These are phyloP conservation scores for Prunella himalayana DNA, from an alignment of 2,113 vertebrate species.

Conservation along the genomic window DNA sequence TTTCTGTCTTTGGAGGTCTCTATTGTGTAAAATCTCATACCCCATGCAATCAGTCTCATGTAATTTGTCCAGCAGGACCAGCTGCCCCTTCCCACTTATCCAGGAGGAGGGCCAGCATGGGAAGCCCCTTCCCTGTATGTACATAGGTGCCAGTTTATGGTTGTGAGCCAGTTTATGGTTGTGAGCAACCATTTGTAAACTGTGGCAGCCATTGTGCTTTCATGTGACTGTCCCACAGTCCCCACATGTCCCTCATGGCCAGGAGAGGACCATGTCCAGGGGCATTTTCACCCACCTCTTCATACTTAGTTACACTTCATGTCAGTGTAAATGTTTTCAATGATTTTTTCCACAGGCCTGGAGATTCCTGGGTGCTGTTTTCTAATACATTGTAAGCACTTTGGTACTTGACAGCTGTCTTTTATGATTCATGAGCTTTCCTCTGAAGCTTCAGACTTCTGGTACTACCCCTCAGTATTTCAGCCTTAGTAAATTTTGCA, in stretches of 20 bases:
- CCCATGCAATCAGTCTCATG: accelerated
- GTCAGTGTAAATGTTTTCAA: neutral
- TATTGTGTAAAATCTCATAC: neutral
- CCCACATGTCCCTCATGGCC: neutral
- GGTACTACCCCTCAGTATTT: neutral
- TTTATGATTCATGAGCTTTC: neutral
- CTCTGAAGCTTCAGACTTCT: neutral
- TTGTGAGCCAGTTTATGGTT: neutral
- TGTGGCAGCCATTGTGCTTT: neutral
- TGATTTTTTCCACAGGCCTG: neutral
- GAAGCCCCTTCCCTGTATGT: neutral
- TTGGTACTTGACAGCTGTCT: neutral
- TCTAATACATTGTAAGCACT: neutral
- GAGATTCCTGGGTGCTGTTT: neutral
- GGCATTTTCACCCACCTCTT: neutral
- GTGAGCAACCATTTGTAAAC: neutral
- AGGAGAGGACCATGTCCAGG: neutral
- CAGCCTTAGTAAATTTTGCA: neutral
- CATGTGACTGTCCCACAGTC: neutral
- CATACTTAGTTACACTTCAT: neutral
- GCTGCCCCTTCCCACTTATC: neutral
- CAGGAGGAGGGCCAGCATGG: neutral
- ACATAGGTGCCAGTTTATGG: neutral
- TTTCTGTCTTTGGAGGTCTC: neutral
- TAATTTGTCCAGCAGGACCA: neutral